These are phyloP conservation scores for Chionoecetes opilio DNA, from an alignment of 1,140 invertebrate species.

Conservation along the genomic window DNA sequence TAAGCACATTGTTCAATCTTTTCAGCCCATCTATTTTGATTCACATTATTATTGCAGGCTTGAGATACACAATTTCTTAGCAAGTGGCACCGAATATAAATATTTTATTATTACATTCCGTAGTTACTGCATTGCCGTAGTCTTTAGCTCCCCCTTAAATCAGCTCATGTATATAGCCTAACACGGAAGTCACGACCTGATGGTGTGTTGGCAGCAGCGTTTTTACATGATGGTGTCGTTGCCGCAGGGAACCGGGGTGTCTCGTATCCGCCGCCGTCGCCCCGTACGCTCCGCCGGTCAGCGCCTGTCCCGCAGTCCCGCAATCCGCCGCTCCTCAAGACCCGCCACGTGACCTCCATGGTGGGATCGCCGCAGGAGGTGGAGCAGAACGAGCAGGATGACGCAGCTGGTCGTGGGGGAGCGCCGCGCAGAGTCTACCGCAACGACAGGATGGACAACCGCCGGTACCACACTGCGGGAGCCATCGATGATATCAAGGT, in stretches of 20 bases:
- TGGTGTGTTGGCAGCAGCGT: background rate
- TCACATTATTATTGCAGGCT: slow-evolving; percentile 1
- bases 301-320: slow-evolving; percentile 88
- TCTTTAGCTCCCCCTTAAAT: background rate
- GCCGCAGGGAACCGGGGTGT: slow-evolving; percentile 85
- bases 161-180: slow-evolving; percentile 19
- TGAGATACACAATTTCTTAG: background rate
- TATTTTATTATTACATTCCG: background rate
- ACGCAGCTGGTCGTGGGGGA: slow-evolving; percentile 81
- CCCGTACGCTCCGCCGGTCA: slow-evolving; percentile 88
- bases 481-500: slow-evolving; percentile 88
- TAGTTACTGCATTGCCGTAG: background rate
- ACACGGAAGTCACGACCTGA: background rate
- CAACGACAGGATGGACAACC: slow-evolving; percentile 84
- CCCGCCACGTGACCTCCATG: slow-evolving; percentile 85
- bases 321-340: slow-evolving; percentile 90
- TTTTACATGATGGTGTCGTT: background rate
- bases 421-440: slow-evolving; percentile 85
- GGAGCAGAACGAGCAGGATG: slow-evolving; percentile 73
- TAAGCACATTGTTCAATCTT: background rate
- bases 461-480: slow-evolving; percentile 88
- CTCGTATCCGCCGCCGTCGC: slow-evolving; percentile 91
- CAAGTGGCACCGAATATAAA: background rate
- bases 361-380: slow-evolving; percentile 77
- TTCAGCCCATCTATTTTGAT: background rate